Conservation (phyloP, 2,797 vertebrate species). For the Amphiprion clarkii region DNA sequence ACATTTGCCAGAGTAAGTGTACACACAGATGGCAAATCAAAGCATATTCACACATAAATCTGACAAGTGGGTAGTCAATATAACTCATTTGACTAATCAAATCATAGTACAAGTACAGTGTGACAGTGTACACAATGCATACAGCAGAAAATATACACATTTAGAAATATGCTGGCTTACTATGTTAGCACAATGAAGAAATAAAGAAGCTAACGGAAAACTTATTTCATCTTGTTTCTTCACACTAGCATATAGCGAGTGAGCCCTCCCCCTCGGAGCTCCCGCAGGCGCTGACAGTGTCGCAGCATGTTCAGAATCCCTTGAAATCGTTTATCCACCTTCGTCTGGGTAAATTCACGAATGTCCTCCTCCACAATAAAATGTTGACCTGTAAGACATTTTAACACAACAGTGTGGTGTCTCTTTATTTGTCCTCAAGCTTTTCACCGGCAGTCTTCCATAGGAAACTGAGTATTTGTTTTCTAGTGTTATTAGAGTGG, state of each 20-base stretch:
- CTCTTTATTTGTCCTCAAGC: too few species aligned
- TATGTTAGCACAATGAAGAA: not conserved
- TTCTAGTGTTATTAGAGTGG: too few species aligned
- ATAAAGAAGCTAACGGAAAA: not conserved
- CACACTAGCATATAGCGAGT: conserved; percentile 87
- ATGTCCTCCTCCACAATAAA: conserved; percentile 96
- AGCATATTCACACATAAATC: too few species aligned
- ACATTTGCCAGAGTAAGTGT: too few species aligned
- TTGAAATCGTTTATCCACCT: conserved; percentile 90
- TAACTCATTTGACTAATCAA: too few species aligned
- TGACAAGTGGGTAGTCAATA: too few species aligned
- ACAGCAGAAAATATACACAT: too few species aligned
- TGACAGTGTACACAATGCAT: too few species aligned
- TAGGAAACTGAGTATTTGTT: too few species aligned
- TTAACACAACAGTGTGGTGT: not conserved
- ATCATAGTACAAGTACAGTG: too few species aligned
- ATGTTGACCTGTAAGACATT: conserved; percentile 83
- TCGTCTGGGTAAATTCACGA: conserved; percentile 87
- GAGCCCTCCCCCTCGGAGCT: conserved; percentile 85
- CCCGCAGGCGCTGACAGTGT: conserved; percentile 90
- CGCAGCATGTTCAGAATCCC: conserved; percentile 91
- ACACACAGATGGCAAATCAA: too few species aligned
- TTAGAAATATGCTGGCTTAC: not conserved
- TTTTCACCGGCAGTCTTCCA: too few species aligned
- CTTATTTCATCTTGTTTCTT: conserved; percentile 17